Conservation (phyloP, 2,113 vertebrate species). For the Psittacara wagleri region DNA sequence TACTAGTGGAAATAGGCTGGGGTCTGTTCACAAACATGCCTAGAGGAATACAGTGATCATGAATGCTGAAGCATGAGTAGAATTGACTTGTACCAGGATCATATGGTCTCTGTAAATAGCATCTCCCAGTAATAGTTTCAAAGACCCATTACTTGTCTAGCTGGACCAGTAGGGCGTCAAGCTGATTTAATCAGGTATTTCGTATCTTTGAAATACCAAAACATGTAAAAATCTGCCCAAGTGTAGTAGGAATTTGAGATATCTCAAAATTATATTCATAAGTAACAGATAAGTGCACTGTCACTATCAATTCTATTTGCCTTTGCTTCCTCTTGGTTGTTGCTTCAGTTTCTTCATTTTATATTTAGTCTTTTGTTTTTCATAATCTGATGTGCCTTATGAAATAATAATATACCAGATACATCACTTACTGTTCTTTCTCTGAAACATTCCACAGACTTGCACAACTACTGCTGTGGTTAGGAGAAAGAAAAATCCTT, state of each 20-base stretch:
- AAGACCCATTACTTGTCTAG: neutral
- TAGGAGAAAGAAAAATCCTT: neutral
- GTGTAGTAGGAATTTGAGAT: neutral
- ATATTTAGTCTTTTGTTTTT: neutral
- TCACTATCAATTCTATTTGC: neutral
- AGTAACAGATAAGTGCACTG: accelerated
- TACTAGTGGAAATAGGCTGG: neutral
- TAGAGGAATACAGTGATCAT: neutral
- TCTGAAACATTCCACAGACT: neutral
- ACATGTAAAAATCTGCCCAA: neutral
- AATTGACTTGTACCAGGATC: neutral
- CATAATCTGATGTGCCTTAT: neutral
- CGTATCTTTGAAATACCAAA: neutral
- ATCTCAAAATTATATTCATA: neutral
- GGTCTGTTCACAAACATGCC: neutral
- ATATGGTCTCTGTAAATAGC: neutral
- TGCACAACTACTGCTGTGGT: neutral
- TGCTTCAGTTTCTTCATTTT: neutral
- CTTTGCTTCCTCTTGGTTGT: neutral
- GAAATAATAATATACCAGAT: neutral
- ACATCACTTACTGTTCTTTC: neutral
- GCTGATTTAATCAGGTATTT: neutral
- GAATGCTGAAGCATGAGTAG: neutral
- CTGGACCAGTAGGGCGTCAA: neutral
- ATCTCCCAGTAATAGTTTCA: neutral